phyloP scores from a whole-genome alignment of 2,113 vertebrate genomes.

The Callipepla californica region DNA sequence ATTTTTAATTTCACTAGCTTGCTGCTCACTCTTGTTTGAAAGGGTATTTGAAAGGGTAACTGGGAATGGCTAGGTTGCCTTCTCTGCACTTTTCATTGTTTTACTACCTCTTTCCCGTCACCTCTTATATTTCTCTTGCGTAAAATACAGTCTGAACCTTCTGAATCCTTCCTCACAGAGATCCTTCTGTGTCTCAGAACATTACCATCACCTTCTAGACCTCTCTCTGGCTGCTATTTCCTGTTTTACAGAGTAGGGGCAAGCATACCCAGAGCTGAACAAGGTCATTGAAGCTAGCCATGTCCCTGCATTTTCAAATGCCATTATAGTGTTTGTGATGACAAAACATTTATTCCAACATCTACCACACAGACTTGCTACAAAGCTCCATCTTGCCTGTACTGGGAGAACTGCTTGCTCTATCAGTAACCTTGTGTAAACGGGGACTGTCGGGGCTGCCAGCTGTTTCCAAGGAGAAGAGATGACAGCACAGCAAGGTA shows the following conservation, averaged over 20 bases:
- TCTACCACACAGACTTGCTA: background rate
- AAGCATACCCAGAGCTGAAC: background rate
- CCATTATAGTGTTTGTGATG: background rate
- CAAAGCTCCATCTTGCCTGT: background rate
- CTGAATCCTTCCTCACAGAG: background rate
- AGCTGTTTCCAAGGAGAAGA: background rate
- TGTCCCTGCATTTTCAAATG: background rate
- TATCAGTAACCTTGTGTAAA: background rate
- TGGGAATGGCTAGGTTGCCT: background rate
- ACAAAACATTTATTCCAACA: background rate
- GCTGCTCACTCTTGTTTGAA: background rate
- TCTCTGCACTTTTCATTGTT: background rate
- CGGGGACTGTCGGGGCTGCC: background rate
- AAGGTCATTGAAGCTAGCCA: background rate
- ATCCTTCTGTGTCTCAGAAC: background rate
- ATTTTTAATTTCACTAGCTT: slow-evolving; percentile 46
- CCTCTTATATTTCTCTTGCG: slow-evolving; percentile 30
- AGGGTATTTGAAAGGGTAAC: background rate
- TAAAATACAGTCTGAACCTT: background rate
- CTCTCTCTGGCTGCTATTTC: background rate
- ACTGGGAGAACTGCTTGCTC: background rate
- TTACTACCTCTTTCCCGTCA: background rate
- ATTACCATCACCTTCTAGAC: background rate
- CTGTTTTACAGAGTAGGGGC: background rate
- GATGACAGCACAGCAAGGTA: background rate